Evolutionary conservation across 1,140 invertebrate species (phyloP).

Genomic region (Drosophila mauritiana): DNA sequence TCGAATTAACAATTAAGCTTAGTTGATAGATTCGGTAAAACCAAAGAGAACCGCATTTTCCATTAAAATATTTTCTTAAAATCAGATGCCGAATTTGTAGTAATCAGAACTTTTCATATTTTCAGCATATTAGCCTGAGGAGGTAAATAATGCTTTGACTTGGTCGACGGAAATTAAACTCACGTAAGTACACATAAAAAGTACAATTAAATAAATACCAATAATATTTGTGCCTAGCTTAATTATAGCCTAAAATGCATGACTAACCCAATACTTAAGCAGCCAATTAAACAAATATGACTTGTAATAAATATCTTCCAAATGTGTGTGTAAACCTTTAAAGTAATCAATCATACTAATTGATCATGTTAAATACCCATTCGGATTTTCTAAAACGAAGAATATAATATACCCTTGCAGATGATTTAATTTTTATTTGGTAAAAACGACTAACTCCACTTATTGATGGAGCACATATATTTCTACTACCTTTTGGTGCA

Average conservation of each 20-base stretch:
- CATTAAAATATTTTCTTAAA: background rate
- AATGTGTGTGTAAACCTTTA: constrained; percentile 33
- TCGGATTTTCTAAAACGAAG: background rate
- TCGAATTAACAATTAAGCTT: too few species aligned
- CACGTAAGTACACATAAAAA: constrained; percentile 14
- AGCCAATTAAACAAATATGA: constrained; percentile 29
- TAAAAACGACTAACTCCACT: background rate
- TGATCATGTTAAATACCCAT: constrained; percentile 7
- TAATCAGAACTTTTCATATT: background rate
- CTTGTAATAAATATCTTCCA: constrained; percentile 16
- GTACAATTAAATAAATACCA: constrained; percentile 4
- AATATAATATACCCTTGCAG: constrained; percentile 24
- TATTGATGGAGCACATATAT: background rate
- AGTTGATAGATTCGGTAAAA: too few species aligned
- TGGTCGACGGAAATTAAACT: constrained; percentile 33
- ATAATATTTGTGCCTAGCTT: constrained; percentile 37
- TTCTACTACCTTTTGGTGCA: background rate
- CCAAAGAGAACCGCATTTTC: too few species aligned
- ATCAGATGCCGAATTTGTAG: background rate
- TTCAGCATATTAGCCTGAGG: constrained; percentile 30
- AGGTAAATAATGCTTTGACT: constrained; percentile 42
- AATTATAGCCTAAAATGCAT: constrained; percentile 37
- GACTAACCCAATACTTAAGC: constrained; percentile 37
- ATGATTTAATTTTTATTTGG: constrained; percentile 5
- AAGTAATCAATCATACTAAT: constrained; percentile 15